These are phyloP conservation scores for Embidobia sp. DNA, from an alignment of 2,888 invertebrate genomes.

Conservation along the genomic window DNA sequence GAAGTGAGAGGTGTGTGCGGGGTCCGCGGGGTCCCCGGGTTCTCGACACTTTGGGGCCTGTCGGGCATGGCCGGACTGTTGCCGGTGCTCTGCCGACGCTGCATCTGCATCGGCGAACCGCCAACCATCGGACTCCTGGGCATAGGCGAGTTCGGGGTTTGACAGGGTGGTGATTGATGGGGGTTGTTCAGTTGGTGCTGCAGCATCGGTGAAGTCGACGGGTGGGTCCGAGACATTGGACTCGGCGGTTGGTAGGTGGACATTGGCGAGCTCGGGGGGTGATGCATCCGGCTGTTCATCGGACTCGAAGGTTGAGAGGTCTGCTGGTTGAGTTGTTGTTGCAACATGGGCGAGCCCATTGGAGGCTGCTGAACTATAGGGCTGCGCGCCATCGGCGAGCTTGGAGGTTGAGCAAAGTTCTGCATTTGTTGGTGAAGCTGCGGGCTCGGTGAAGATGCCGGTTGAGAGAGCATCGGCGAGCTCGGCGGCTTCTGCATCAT, in stretches of 20 bases:
- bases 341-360: conserved; percentile 81
- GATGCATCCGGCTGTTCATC: conserved; percentile 75
- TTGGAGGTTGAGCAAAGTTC: conserved; percentile 82
- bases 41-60: conserved; percentile 84
- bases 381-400: conserved; percentile 82
- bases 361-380: conserved; percentile 80
- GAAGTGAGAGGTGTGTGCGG: conserved; percentile 81
- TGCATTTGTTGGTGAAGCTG: conserved; percentile 81
- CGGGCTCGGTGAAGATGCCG: conserved; percentile 80
- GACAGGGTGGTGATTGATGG: conserved; percentile 82
- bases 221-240: conserved; percentile 78
- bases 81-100: conserved; percentile 83
- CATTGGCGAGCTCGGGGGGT: conserved; percentile 80
- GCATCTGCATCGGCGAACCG: conserved; percentile 82
- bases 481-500: conserved; percentile 80
- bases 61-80: conserved; percentile 84
- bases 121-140: conserved; percentile 83
- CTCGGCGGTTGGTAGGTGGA: conserved; percentile 81
- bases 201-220: conserved; percentile 82
- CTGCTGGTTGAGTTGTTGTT: conserved; percentile 77
- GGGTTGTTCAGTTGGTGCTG: conserved; percentile 80
- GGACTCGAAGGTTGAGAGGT: conserved; percentile 81
- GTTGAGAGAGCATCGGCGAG: conserved; percentile 80
- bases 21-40: conserved; percentile 83
- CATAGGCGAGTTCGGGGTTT: conserved; percentile 82